These are phyloP conservation scores for Uria aalge DNA, from an alignment of 2,113 vertebrate genomes.

Conservation along the genomic window DNA sequence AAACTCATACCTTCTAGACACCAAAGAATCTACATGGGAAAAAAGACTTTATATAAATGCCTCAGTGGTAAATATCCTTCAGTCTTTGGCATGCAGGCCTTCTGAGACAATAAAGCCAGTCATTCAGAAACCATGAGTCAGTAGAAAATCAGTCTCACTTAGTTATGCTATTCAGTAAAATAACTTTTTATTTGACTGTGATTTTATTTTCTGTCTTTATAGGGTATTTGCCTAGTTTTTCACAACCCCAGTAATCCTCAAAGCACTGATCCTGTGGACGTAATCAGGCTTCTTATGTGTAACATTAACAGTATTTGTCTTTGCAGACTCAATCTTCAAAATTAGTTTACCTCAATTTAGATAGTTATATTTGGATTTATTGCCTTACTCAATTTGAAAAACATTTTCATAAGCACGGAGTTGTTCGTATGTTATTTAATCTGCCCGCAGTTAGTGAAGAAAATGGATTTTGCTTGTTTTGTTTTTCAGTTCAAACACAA, in stretches of 20 bases:
- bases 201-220: not conserved
- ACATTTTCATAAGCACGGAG: not conserved
- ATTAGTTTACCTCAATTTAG: not conserved
- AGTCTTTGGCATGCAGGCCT: not conserved
- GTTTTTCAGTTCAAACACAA: not conserved
- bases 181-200: not conserved
- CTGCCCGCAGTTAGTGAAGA: not conserved
- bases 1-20: not conserved
- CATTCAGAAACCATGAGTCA: not conserved
- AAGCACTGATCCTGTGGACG: not conserved
- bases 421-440: not conserved
- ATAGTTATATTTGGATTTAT: not conserved
- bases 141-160: not conserved
- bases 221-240: not conserved
- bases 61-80: not conserved
- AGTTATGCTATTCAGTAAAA: not conserved
- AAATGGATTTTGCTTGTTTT: not conserved
- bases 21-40: not conserved
- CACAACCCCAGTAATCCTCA: not conserved
- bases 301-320: not conserved
- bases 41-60: not conserved
- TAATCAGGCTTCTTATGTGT: not conserved
- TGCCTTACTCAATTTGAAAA: not conserved
- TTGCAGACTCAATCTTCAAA: not conserved
- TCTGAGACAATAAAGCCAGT: not conserved